phyloP scores from a whole-genome alignment of 2,888 invertebrate genomes.

The Drosophila colorata region DNA sequence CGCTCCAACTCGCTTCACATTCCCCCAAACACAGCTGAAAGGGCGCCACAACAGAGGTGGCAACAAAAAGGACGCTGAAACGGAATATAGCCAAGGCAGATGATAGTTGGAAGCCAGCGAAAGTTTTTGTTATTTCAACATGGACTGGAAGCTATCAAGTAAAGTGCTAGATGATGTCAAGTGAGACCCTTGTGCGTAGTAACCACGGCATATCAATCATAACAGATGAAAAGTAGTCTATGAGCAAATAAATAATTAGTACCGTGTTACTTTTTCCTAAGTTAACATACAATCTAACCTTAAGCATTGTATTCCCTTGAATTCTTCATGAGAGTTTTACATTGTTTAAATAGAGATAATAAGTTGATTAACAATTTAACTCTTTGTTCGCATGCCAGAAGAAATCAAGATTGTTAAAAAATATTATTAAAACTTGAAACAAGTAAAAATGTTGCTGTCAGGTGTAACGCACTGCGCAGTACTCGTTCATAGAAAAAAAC shows the following conservation, averaged over 20 bases:
- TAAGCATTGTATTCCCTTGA: not conserved
- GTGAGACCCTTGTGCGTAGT: constrained; percentile 2
- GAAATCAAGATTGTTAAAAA: too few species aligned
- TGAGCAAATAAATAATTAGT: constrained; percentile 27
- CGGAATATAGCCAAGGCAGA: not conserved
- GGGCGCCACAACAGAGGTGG: constrained; percentile 27
- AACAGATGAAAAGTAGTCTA: constrained; percentile 1
- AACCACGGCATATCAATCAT: constrained; percentile 41
- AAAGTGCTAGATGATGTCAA: constrained; percentile 35
- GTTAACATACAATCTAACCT: too few species aligned
- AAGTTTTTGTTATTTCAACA: constrained; percentile 24
- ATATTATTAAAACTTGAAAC: too few species aligned
- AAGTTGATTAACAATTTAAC: too few species aligned
- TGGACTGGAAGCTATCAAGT: constrained; percentile 32
- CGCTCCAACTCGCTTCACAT: not conserved
- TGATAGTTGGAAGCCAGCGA: constrained; percentile 15
- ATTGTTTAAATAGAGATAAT: too few species aligned
- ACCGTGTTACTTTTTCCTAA: not conserved
- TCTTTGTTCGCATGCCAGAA: too few species aligned
- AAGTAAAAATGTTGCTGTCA: too few species aligned
- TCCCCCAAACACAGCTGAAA: not conserved
- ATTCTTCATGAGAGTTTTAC: not conserved
- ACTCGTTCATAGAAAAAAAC: too few species aligned
- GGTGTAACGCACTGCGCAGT: too few species aligned
- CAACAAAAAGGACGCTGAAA: constrained; percentile 16